Percentiles rank a stretch among this genome's conserved stretches.
Conservation (phyloP, 35 echinoderm and acorn worm species). For the Apostichopus parvimensis region DNA sequence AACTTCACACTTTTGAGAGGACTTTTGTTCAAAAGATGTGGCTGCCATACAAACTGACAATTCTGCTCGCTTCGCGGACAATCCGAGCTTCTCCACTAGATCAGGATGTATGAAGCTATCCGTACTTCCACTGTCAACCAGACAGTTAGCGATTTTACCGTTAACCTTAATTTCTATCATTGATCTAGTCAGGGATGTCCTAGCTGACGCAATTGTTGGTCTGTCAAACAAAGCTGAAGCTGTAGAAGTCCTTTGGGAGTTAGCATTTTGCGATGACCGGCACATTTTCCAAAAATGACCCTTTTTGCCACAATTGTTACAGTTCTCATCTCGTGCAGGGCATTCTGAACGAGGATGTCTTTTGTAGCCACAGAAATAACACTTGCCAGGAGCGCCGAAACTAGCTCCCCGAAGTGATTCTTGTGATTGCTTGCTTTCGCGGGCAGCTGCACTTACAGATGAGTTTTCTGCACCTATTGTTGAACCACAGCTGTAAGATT, state of each 20-base stretch:
- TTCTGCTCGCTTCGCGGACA: background rate
- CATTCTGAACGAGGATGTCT: constrained; percentile 44
- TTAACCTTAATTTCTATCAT: constrained; percentile 56
- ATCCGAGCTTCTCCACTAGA: constrained; percentile 42
- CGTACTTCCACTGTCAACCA: constrained; percentile 51
- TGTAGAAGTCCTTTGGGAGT: constrained; percentile 16
- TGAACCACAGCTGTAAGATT: constrained; percentile 30
- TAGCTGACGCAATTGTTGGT: constrained; percentile 20
- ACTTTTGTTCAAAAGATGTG: constrained; percentile 38
- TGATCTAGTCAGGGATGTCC: constrained; percentile 20
- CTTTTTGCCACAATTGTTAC: background rate
- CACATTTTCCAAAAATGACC: constrained; percentile 34
- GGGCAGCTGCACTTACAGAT: constrained; percentile 21
- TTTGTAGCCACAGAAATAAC: constrained; percentile 36
- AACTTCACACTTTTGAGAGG: constrained; percentile 35
- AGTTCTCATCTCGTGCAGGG: constrained; percentile 21
- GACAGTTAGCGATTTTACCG: constrained; percentile 35
- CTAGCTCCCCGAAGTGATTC: background rate
- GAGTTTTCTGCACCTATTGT: background rate
- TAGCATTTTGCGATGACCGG: constrained; percentile 12
- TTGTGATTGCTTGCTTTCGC: background rate
- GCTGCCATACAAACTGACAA: constrained; percentile 49
- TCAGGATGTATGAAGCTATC: constrained; percentile 46
- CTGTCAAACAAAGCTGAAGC: constrained; percentile 48
- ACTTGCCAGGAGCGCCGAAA: background rate